Evolutionary conservation across 1,140 invertebrate genomes (phyloP).

Genomic region (Apis cerana): DNA sequence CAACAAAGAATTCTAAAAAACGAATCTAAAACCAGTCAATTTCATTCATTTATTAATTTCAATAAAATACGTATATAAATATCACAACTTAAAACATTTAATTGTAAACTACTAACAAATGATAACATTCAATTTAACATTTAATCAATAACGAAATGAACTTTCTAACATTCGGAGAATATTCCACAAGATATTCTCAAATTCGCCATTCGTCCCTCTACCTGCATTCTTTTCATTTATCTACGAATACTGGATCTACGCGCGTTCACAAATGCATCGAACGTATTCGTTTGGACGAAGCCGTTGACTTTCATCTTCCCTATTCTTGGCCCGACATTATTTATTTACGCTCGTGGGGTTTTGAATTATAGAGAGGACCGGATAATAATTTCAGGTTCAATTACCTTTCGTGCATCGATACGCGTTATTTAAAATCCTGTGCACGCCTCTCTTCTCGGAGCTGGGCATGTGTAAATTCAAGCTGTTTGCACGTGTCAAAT

Average conservation of each 20-base stretch:
- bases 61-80: too few species aligned
- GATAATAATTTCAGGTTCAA: constrained; percentile 48
- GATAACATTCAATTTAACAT: too few species aligned
- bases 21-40: too few species aligned
- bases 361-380: constrained; percentile 27
- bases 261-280: not conserved
- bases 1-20: too few species aligned
- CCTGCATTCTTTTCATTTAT: not conserved
- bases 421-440: constrained; percentile 39
- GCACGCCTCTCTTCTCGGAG: not conserved
- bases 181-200: not conserved
- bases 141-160: too few species aligned
- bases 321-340: constrained; percentile 17
- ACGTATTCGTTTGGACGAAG: not conserved
- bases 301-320: constrained; percentile 33
- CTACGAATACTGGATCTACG: not conserved
- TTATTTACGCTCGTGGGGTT: constrained; percentile 12
- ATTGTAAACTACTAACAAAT: too few species aligned
- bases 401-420: constrained; percentile 37
- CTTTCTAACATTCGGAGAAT: too few species aligned
- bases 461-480: constrained; percentile 27
- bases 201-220: not conserved
- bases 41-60: too few species aligned
- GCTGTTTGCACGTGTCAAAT: constrained; percentile 40
- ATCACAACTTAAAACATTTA: too few species aligned